Base-by-base conservation (phyloP, 2,888 invertebrate genomes). In the Diarsia dahlii region DNA sequence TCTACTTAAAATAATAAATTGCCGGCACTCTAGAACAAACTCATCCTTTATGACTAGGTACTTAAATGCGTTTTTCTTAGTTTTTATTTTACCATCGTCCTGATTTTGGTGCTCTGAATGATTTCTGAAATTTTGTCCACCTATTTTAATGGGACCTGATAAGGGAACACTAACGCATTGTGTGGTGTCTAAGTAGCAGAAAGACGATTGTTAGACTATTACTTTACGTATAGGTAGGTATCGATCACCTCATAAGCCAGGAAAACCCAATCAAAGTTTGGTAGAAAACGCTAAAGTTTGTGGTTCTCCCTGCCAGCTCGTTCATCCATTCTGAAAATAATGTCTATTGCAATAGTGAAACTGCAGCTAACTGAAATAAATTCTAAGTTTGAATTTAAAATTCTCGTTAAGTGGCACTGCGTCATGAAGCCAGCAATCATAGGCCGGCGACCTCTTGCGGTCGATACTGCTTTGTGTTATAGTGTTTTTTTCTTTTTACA, bases 381-480 rank as follows among this genome's bases (percentile, higher is more conserved):
- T 89, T 18, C 81, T 73, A 72, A 39, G 65, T 74, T 79, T 86
- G 85, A 89, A 91, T 92, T 90, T 88, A 88, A 89, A 93, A 91
- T 92, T 90, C 90, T 78, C 78, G 76, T 65, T 87, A 91, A 90
- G 83, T 89, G 89, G 85, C 80, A 82, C 82, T 76, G 84, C 90
- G 90, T 89, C 89, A 90, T 83, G 86, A 83, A 89, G 87, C 85
- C 89, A 88, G 92, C 89, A 95, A 95, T 95, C 95, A 95, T 94
- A 92, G 95, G 93, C 88, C 94, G 90, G 91, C 91, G 95, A 95
- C 93, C 95, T 89, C 87, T 80, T 84, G 88, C 91, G 95, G 93
- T 95, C 94, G 93, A 93, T 93, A 94, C 82, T 80, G 77, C 88
- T 87, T 88, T 87, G 86, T 90, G 65, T 70, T 74, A 78, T 69